Evolutionary conservation across 2,113 vertebrate species (phyloP).

Genomic region (Thalassoma bifasciatum): DNA sequence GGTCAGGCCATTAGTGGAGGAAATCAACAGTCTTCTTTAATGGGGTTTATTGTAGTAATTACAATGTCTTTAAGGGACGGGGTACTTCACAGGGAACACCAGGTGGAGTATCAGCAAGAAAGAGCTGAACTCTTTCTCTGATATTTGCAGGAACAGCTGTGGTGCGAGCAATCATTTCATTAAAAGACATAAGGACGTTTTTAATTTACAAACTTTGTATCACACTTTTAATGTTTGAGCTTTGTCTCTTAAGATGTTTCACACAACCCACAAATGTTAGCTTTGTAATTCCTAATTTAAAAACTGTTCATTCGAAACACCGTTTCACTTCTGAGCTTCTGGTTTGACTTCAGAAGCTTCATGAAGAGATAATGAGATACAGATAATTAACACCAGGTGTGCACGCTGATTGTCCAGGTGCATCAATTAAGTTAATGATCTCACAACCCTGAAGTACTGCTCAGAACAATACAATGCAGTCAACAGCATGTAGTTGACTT

Average conservation of each 20-base stretch:
- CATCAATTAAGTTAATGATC: neutral
- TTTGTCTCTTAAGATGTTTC: no score
- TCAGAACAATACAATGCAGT: neutral
- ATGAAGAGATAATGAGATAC: neutral
- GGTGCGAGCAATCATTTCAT: no score
- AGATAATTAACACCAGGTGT: neutral
- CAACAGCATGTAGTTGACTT: neutral
- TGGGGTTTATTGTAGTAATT: conserved; percentile 62
- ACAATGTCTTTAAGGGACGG: conserved; percentile 30
- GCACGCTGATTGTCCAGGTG: neutral
- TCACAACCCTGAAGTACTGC: neutral
- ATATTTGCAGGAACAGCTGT: no score
- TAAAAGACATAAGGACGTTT: no score
- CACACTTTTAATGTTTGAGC: no score
- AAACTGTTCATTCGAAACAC: no score
- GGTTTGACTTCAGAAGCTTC: neutral
- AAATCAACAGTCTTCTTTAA: conserved; percentile 61
- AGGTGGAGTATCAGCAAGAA: neutral
- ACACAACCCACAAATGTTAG: no score
- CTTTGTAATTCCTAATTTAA: no score
- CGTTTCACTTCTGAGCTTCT: neutral
- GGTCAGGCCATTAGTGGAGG: conserved; percentile 53
- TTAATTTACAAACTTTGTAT: no score
- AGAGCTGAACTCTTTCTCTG: neutral
- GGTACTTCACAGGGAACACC: neutral